Percentiles rank a stretch among this genome's conserved stretches.
phyloP scores from a whole-genome alignment of 2,888 invertebrate genomes.

The Leucophora obtusa region DNA sequence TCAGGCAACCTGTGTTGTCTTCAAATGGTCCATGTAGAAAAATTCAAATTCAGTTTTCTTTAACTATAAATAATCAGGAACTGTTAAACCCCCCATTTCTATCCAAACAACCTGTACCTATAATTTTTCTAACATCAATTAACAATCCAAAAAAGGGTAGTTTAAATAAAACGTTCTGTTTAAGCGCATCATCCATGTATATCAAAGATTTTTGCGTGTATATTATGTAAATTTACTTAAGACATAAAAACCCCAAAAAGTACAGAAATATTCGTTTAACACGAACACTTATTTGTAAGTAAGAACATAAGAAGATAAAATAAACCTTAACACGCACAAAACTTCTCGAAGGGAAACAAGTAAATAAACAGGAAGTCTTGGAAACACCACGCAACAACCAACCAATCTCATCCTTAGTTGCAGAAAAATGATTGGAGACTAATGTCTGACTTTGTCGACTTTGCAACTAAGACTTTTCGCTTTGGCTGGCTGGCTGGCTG shows the following conservation, averaged over 20 bases:
- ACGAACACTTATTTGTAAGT: background rate
- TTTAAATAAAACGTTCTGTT: background rate
- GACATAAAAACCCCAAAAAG: background rate
- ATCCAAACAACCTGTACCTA: background rate
- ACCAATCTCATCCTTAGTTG: conserved; percentile 34
- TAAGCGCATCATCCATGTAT: background rate
- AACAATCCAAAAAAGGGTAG: background rate
- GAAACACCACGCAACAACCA: conserved; percentile 56
- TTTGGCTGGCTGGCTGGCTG: conserved; percentile 36
- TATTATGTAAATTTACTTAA: conserved; percentile 39
- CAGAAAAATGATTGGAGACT: background rate
- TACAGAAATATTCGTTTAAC: background rate
- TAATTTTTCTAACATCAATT: background rate
- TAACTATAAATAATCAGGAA: too few species aligned
- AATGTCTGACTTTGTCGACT: conserved; percentile 43
- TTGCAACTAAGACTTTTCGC: conserved; percentile 18
- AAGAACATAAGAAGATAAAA: conserved; percentile 57
- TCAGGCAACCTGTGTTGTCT: too few species aligned
- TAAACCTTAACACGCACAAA: conserved; percentile 61
- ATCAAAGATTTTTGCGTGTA: background rate
- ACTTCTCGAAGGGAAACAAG: conserved; percentile 49
- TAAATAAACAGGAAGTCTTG: conserved; percentile 58
- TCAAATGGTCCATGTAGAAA: too few species aligned
- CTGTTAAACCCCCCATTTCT: background rate
- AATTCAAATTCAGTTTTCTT: too few species aligned